Conservation (phyloP, 2,888 invertebrate genomes). For the Julus scandinavius region DNA sequence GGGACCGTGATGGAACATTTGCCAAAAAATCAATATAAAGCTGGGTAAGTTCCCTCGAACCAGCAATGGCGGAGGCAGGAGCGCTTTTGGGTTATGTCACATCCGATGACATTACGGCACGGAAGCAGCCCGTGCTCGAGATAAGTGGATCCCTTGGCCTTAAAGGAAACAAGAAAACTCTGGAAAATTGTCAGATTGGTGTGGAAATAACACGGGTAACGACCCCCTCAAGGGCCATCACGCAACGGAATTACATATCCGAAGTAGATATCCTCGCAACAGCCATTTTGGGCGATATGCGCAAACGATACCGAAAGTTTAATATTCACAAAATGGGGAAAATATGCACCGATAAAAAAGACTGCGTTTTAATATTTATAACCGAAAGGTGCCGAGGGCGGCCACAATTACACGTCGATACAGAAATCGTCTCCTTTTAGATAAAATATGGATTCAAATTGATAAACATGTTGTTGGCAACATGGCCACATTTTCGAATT, state of each 20-base stretch:
- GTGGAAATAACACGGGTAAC: constrained; percentile 42
- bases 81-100: constrained; percentile 9
- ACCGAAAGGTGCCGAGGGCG: neutral
- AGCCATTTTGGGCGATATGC: constrained; percentile 15
- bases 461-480: no score
- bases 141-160: constrained; percentile 42
- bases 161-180: constrained; percentile 38
- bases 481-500: no score
- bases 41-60: neutral
- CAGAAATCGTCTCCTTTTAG: neutral
- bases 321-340: constrained; percentile 14
- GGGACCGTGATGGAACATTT: neutral
- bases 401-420: neutral
- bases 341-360: constrained; percentile 24
- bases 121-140: constrained; percentile 35
- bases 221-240: constrained; percentile 38
- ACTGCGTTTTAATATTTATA: constrained; percentile 36
- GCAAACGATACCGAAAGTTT: constrained; percentile 38
- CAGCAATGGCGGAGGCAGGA: neutral
- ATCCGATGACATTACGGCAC: constrained; percentile 38
- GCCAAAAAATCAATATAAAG: neutral
- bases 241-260: constrained; percentile 29
- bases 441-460: no score
- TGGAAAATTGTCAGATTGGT: constrained; percentile 35
- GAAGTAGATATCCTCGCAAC: constrained; percentile 31